Evolutionary conservation across 2,797 vertebrate genomes (phyloP).

Genomic region (Trachops cirrhosus): DNA sequence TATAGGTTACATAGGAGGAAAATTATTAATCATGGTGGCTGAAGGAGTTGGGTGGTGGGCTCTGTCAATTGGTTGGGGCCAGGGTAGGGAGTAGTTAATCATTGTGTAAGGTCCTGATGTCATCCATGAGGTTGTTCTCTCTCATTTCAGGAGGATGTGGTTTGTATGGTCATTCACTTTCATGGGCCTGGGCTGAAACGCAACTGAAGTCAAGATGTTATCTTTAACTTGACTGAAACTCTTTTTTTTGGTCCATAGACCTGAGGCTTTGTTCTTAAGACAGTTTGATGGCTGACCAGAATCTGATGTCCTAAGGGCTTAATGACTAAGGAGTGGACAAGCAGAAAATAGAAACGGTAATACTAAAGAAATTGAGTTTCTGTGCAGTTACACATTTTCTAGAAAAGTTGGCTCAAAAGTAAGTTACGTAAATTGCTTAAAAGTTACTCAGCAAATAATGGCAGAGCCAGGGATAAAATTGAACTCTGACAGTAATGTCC

Average conservation of each 20-base stretch:
- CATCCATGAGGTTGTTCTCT: background rate
- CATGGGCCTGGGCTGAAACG: background rate
- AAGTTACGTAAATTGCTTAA: slow-evolving; percentile 34
- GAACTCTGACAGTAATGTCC: background rate
- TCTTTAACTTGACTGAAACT: background rate
- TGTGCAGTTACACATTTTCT: background rate
- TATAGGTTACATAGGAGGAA: background rate
- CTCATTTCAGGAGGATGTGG: background rate
- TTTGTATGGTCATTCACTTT: background rate
- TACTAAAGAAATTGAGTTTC: background rate
- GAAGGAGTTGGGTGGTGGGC: background rate
- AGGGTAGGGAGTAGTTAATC: background rate
- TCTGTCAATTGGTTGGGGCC: background rate
- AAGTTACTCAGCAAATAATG: slow-evolving; percentile 55
- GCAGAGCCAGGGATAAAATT: background rate
- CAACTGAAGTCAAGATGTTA: background rate
- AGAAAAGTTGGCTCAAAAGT: slow-evolving; percentile 6
- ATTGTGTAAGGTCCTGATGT: background rate
- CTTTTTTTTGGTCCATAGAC: background rate
- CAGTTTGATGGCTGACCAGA: background rate
- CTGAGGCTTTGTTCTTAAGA: background rate
- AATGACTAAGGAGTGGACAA: background rate
- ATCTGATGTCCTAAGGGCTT: background rate
- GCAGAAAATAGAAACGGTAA: background rate
- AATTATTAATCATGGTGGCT: background rate